Conservation (phyloP, 2,888 invertebrate species). For the Horisme vitalbata region DNA sequence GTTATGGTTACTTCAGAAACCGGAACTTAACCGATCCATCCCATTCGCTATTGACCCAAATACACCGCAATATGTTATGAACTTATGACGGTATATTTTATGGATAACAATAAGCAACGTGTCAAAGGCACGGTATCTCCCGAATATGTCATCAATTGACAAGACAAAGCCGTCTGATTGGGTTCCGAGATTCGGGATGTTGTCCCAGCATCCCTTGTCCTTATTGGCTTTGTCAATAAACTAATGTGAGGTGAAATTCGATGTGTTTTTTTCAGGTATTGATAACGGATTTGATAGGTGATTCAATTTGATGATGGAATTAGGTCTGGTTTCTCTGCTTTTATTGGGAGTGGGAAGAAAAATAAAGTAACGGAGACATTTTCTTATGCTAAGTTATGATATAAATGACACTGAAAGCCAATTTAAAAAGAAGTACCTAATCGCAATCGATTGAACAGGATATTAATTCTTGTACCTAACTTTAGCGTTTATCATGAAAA, state of each 20-base stretch:
- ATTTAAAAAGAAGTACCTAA: too few species aligned
- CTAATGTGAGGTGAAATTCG: conserved; percentile 33
- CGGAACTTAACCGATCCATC: conserved; percentile 21
- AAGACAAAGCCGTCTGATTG: conserved; percentile 55
- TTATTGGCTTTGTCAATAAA: conserved; percentile 34
- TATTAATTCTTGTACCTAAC: too few species aligned
- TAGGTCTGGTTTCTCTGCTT: neutral
- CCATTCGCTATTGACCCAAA: conserved; percentile 27
- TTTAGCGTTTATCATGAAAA: too few species aligned
- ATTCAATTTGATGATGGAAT: neutral
- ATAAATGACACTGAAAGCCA: too few species aligned
- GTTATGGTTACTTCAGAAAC: too few species aligned
- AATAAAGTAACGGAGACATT: too few species aligned
- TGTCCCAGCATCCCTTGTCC: conserved; percentile 42
- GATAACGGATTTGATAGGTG: neutral
- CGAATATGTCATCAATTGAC: conserved; percentile 53
- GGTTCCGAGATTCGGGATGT: conserved; percentile 40
- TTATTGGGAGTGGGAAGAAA: neutral
- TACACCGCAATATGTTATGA: conserved; percentile 31
- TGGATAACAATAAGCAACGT: conserved; percentile 34
- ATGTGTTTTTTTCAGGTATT: conserved; percentile 13
- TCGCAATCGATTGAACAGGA: too few species aligned
- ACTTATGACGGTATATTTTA: conserved; percentile 37
- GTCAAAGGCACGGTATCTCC: conserved; percentile 34
- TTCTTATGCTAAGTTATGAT: too few species aligned